Evolutionary conservation across 23 tunicate genomes (phyloP).

Genomic region (Halocynthia aurantium): DNA sequence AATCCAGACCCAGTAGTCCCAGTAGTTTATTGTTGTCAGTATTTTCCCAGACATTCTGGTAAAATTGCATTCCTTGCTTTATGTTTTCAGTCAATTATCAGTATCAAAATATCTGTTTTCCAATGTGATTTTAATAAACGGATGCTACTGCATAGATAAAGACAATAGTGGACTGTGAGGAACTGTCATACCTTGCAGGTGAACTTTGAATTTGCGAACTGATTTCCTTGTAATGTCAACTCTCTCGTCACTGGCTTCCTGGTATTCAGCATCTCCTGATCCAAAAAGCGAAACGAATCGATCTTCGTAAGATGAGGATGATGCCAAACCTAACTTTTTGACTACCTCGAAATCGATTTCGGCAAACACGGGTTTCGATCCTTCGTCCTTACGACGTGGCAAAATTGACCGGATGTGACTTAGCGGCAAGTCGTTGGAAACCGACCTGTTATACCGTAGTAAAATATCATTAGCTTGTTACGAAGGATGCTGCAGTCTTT

Average conservation of each 20-base stretch:
- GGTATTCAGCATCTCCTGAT: constrained; percentile 11
- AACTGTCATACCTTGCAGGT: background rate
- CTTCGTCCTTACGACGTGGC: constrained; percentile 33
- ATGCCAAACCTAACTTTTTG: background rate
- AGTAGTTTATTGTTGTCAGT: no score
- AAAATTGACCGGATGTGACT: constrained; percentile 65
- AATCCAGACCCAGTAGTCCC: no score
- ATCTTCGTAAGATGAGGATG: constrained; percentile 53
- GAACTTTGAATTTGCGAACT: constrained; percentile 43
- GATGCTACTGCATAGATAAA: no score
- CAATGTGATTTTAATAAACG: no score
- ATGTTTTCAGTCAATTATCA: no score
- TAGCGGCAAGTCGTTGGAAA: constrained; percentile 51
- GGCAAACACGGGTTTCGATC: constrained; percentile 19
- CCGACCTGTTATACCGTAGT: constrained; percentile 6
- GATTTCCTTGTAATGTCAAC: constrained; percentile 43
- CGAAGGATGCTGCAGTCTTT: background rate
- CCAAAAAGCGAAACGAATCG: constrained; percentile 70
- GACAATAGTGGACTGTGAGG: no score
- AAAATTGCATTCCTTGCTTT: no score
- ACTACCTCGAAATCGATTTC: constrained; percentile 23
- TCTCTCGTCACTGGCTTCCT: constrained; percentile 9
- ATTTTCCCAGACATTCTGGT: no score
- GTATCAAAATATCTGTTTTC: no score
- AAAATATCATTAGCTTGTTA: background rate